Conservation (phyloP, 2,113 vertebrate genomes). For the Podarcis muralis region DNA sequence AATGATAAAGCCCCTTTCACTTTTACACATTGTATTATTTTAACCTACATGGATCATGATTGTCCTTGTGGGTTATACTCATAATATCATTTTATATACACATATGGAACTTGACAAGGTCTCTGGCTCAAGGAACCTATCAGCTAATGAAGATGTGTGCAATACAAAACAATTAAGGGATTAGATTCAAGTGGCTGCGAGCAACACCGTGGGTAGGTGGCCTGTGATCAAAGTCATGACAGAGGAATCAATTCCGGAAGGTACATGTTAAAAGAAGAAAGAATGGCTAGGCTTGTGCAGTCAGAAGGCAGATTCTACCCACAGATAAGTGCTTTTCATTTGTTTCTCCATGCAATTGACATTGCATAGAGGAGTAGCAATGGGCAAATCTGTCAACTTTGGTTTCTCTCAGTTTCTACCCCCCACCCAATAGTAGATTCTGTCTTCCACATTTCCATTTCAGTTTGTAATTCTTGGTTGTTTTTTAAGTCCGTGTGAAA, state of each 20-base stretch:
- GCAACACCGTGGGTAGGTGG: conserved; percentile 25
- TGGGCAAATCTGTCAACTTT: too few relatives aligned
- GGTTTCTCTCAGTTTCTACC: too few relatives aligned
- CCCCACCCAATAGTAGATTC: too few relatives aligned
- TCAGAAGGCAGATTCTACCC: background rate
- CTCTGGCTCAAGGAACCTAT: conserved; percentile 16
- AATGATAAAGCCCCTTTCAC: background rate
- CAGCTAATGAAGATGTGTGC: conserved; percentile 34
- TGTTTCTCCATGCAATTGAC: too few relatives aligned
- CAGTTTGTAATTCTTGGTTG: too few relatives aligned
- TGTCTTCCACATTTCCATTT: too few relatives aligned
- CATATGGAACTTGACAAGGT: conserved; percentile 16
- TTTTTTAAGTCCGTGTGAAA: too few relatives aligned
- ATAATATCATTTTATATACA: background rate
- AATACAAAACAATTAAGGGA: conserved; percentile 44
- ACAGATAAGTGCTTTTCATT: too few relatives aligned
- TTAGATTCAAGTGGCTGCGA: background rate
- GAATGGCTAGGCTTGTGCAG: background rate
- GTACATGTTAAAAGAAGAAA: conserved; percentile 29
- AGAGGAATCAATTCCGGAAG: conserved; percentile 31
- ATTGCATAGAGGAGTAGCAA: too few relatives aligned
- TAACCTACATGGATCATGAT: conserved; percentile 13
- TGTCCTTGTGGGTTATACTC: background rate
- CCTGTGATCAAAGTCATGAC: conserved; percentile 42
- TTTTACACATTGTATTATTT: conserved; percentile 28